Evolutionary conservation across 1,140 invertebrate genomes (phyloP).

Genomic region (Cotesia glomerata): DNA sequence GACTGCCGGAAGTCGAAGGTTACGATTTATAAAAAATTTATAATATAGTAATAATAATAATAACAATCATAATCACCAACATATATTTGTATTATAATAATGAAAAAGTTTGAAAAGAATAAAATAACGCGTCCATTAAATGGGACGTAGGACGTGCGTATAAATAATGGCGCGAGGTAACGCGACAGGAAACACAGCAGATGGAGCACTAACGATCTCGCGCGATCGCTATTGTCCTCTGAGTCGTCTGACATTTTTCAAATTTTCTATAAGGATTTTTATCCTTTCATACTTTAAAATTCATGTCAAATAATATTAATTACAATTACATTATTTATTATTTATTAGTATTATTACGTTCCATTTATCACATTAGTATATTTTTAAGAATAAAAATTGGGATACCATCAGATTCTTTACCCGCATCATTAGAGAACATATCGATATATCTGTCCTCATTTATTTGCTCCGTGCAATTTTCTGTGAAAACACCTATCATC

Average conservation of each 20-base stretch:
- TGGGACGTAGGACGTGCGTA: constrained; percentile 14
- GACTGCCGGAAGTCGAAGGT: constrained; percentile 19
- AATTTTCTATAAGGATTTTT: neutral
- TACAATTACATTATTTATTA: too few relatives aligned
- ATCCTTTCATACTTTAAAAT: neutral
- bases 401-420: too few relatives aligned
- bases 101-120: neutral
- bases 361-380: too few relatives aligned
- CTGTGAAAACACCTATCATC: too few relatives aligned
- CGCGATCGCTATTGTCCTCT: constrained; percentile 4
- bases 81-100: neutral
- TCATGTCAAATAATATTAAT: neutral
- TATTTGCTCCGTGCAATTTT: too few relatives aligned
- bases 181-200: constrained; percentile 11
- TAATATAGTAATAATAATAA: too few relatives aligned
- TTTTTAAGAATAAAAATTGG: too few relatives aligned
- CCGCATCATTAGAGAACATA: too few relatives aligned
- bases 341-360: too few relatives aligned
- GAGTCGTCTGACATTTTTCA: neutral
- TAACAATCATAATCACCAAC: neutral
- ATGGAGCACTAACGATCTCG: constrained; percentile 8
- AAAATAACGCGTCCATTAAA: constrained; percentile 8
- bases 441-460: too few relatives aligned
- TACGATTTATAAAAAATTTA: neutral
- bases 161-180: constrained; percentile 13